Base-by-base conservation (phyloP, 2,113 vertebrate species). In the Chaetorhynchus papuensis region DNA sequence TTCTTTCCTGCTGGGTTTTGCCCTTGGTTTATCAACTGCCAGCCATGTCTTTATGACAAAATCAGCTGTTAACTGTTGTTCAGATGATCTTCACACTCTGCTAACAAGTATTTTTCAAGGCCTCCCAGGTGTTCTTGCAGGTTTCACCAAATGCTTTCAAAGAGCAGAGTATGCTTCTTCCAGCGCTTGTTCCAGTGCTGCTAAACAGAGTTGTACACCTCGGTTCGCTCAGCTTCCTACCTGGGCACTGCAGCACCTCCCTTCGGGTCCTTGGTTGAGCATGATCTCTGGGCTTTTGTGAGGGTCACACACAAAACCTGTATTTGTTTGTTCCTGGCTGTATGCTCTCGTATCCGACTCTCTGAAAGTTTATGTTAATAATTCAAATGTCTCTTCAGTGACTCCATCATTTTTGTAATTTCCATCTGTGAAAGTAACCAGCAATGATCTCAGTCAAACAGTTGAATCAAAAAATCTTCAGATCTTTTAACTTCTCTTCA, bases 181-280 rank as follows among this genome's bases (percentile, higher is more conserved):
- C 41, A 41, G 28, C 5, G 19, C 30, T 33, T 1, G 0, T 53
- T 64, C 26, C 63, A n/a, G 35, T 23, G 60, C 26, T 53, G 65
- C 61, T 50, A 20, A 31, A 15, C 37, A 20, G 26, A 44, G 42
- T 12, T 47, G 39, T 27, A 9, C 30, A 19, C 56, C 75, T 85
- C 0, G 1, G 37, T 50, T 54, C 7, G 3, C 13, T 74, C 31
- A 6, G 10, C 24, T 31, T 57, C 0, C 0, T 22, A 11, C 20
- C 27, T 18, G 47, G 50, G 45, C 63, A 15, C 33, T 30, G 59
- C 59, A 78, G 64, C 22, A 35, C 15, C 42, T 89, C 53, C 33
- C 3, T 31, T 64, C 1, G 1, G 21, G 23, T 47, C 44, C 50
- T 81, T 22, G 21, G 20, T 13, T 69, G 27, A 28, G 71, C 19